Evolutionary conservation across 2,797 vertebrate genomes (phyloP), one percentile per base, ranked within the genome.

Genomic region (Poeciliopsis paucimaculata): DNA sequence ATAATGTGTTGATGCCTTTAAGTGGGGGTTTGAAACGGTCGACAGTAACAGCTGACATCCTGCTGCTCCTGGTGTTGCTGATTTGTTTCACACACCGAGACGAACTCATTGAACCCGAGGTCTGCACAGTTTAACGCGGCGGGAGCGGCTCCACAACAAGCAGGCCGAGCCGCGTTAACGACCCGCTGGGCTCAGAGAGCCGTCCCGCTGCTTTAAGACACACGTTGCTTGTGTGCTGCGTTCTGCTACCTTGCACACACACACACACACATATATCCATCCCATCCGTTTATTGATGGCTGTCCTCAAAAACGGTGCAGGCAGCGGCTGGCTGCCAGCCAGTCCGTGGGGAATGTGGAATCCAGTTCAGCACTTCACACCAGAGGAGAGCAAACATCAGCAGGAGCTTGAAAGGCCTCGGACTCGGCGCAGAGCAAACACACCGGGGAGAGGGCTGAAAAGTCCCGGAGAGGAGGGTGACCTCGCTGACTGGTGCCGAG

Each of bases 331-430:
- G 90, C 88, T 51, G 70, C 15, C 83, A 89, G 91, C 87, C 90
- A 87, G 89, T 87, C 84, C 74, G 86, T 84, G 73, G 88, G 82
- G 78, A 90, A 83, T 93, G 94, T 90, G 91, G 88, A 94, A 93
- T 94, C 90, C 86, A 70, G 85, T 80, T 83, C 66, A 43, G 84
- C 82, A 85, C 90, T 90, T 94, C 80, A 88, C 90, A 89, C 85
- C 86, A 86, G 87, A 88, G 80, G 79, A 92, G 76, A 83, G 89
- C 87, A 91, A 93, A 92, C 87, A 90, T 79, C 1, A 83, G 73
- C 79, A 86, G 85, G 86, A 87, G 85, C 12, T 82, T 79, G 28
- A 82, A 82, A 79, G 85, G 45, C 70, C 83, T 77, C 70, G 1
- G 82, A 77, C 83, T 78, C 85, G 55, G 73, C 0, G 60, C 87